Evolutionary conservation across 2,797 vertebrate species (phyloP), one percentile per base, ranked within the genome.

Genomic region (Spinus olivaceus): DNA sequence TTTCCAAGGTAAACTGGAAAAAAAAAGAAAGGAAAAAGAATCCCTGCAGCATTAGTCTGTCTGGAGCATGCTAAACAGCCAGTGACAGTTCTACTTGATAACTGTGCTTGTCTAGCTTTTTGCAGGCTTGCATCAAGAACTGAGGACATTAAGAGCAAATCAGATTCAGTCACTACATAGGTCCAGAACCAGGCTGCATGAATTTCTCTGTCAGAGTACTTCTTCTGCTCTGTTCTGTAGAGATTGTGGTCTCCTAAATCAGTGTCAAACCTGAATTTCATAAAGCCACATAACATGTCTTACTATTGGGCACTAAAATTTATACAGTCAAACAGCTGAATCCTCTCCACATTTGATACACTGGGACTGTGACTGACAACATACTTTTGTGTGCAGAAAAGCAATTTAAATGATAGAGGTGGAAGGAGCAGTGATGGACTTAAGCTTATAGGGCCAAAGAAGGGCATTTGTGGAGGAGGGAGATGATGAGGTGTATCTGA

Each of bases 201-300:
- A 77, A 50, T 35, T 18, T 33, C 16, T n/a, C 5, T 2, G 57
- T 74, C 56, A 49, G 42, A 33, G 59, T 6, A 19, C 27, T 54
- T 7, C 2, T 1, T 81, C n/a, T 59, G 12, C 51, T 88, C 49
- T 81, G 21, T 56, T 70, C 3, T 17, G 7, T 25, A 28, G 28
- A n/a, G 64, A 27, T 61, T 67, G 0, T 23, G 12, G 25, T 56
- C 56, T 85, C 51, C 74, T 54, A 53, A 66, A 12, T 60, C 61
- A 7, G 0, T 35, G 33, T 56, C 33, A 86, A 59, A 77, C 22
- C 32, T 39, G 28, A 73, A 32, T 51, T 73, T 64, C 0, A 0
- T 42, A 47, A 66, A 22, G 16, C 44, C 19, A 21, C 1, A 0
- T 22, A 47, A 24, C 10, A 4, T 3, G 27, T 53, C 79, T 70